Conservation (phyloP, 1,140 invertebrate genomes). For the Drosophila saltans region DNA sequence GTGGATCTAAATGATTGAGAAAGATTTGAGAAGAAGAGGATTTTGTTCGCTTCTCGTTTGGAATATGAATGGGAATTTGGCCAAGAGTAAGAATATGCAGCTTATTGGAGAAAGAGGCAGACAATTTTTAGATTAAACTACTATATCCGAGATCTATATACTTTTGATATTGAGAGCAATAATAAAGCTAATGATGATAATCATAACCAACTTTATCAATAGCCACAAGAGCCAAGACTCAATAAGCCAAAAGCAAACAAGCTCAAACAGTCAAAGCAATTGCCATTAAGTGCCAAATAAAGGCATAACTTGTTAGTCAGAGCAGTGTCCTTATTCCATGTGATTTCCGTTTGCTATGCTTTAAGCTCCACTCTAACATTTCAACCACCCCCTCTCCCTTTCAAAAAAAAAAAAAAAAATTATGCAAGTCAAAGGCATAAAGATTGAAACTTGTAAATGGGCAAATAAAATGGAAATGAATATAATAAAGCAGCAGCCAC, state of each 20-base stretch:
- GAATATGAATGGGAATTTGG: too few relatives aligned
- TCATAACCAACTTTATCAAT: conserved; percentile 55
- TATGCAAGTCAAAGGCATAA: conserved; percentile 30
- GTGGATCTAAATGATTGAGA: conserved; percentile 21
- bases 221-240: conserved; percentile 53
- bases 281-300: conserved; percentile 68
- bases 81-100: too few relatives aligned
- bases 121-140: too few relatives aligned
- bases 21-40: too few relatives aligned
- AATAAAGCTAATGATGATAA: background rate
- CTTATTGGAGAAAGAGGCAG: too few relatives aligned
- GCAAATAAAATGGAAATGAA: conserved; percentile 80
- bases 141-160: too few relatives aligned
- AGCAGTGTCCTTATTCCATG: conserved; percentile 12
- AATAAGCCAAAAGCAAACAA: conserved; percentile 39
- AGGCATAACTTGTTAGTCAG: conserved; percentile 64
- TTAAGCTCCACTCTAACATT: conserved; percentile 14
- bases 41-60: background rate
- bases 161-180: too few relatives aligned
- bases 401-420: background rate
- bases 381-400: background rate
- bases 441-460: conserved; percentile 74
- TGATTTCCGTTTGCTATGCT: conserved; percentile 6
- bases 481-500: conserved; percentile 64
- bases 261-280: conserved; percentile 38